Percentiles rank a stretch among this genome's conserved stretches.
Conservation (phyloP, 2,797 vertebrate genomes). For the Lindbergichthys nudifrons region DNA sequence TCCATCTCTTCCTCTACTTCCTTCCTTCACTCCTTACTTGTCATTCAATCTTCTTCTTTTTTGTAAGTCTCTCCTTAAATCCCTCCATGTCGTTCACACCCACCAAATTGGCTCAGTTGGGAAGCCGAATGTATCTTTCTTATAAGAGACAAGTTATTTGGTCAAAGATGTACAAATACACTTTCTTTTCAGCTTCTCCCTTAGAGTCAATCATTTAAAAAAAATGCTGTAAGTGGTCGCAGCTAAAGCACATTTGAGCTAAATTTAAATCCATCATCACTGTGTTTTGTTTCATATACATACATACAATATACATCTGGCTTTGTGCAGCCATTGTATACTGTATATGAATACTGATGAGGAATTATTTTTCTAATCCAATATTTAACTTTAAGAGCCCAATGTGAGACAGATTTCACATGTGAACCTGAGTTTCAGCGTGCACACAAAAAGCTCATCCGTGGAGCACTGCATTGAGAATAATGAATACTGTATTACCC, state of each 20-base stretch:
- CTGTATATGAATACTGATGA: conserved; percentile 9
- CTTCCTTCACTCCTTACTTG: conserved; percentile 16
- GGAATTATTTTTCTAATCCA: background rate
- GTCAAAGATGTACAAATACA: conserved; percentile 13
- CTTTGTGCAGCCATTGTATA: background rate
- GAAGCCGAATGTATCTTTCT: background rate
- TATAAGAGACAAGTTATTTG: background rate
- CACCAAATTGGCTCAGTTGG: conserved; percentile 4
- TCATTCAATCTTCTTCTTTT: conserved; percentile 33
- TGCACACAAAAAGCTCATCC: conserved; percentile 42
- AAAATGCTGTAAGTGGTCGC: too few species aligned
- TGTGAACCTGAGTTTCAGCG: conserved; percentile 39
- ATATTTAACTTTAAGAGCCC: background rate
- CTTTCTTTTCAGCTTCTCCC: background rate
- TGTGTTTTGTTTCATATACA: too few species aligned
- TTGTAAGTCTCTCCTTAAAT: conserved; percentile 6
- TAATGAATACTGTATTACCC: conserved; percentile 71
- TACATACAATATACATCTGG: background rate
- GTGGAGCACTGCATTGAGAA: conserved; percentile 10
- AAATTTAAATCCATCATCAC: too few species aligned
- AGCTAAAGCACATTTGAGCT: too few species aligned
- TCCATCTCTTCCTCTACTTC: conserved; percentile 29
- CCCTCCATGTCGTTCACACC: conserved; percentile 18
- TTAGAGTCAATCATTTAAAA: too few species aligned
- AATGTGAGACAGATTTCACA: conserved; percentile 27